phyloP scores from a whole-genome alignment of 1,140 invertebrate species.

The Drosophila ogumai region DNA sequence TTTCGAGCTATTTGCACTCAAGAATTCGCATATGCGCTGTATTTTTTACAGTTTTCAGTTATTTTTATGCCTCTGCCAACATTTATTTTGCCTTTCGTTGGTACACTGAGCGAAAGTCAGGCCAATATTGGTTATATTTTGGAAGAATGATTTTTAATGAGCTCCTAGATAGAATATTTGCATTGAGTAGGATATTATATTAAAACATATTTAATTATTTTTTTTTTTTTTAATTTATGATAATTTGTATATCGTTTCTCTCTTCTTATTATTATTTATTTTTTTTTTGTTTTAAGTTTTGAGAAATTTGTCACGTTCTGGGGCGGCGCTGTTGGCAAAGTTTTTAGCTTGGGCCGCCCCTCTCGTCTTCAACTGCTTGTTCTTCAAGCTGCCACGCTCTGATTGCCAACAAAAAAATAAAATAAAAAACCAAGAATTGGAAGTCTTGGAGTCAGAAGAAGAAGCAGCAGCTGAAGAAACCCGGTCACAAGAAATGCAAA shows the following conservation, averaged over 20 bases:
- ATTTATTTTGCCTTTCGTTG: constrained; percentile 34
- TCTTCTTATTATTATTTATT: background rate
- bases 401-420: constrained; percentile 47
- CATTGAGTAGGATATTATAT: too few relatives aligned
- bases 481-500: constrained; percentile 41
- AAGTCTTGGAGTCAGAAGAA: constrained; percentile 28
- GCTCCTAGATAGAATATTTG: background rate
- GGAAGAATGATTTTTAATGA: background rate
- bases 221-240: background rate
- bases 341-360: constrained; percentile 15
- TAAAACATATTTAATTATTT: background rate
- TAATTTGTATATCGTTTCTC: background rate
- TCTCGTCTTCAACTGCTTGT: background rate
- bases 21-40: constrained; percentile 64
- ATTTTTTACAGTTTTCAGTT: constrained; percentile 63
- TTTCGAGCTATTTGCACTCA: constrained; percentile 44
- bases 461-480: constrained; percentile 15
- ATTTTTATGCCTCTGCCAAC: constrained; percentile 66
- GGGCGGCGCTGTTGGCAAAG: constrained; percentile 46
- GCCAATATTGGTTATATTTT: background rate
- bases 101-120: constrained; percentile 6
- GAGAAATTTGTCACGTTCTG: constrained; percentile 78
- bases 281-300: constrained; percentile 41
- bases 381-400: constrained; percentile 51
- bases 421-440: constrained; percentile 5